Base-by-base conservation (phyloP, 2,888 invertebrate species). In the Synergus laeviventris region DNA sequence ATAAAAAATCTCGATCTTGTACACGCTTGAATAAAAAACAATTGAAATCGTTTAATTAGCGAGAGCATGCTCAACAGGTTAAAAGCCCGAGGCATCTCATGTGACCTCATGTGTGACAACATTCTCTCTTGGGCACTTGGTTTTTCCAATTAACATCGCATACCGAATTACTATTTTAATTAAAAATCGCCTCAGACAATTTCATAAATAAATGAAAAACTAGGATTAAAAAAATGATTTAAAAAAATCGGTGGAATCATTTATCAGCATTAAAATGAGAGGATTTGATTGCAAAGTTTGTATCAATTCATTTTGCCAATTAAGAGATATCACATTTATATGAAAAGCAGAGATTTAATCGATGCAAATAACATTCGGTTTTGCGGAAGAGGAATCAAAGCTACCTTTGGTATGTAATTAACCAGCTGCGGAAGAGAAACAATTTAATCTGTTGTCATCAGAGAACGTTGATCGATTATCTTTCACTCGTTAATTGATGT, bases 61-160 rank as follows among this genome's bases (percentile, higher is more conserved):
- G 56, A 42, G 74, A 74, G 76, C n/a, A 45, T 77, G 77, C 79
- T 82, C 81, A 81, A 83, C 83, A 83, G 82, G 81, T 83, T 79
- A 78, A 79, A 73, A 62, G 76, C 78, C 80, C 78, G 76, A 80
- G 78, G 76, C 66, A 31, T 54, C 54, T 59, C 60, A 59, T 49
- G 56, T 56, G 56, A 31, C 54, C 54, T 59, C 60, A 59, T 49
- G 56, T 21, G 56, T 11, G 21, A 21, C 0, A 56, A 11, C 12
- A 21, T 64, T 64, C 7, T 49, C 31, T 9, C 31, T 9, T 24
- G 21, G 14, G 24, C 24, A 14, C 12, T 42, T 21, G 31, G 31
- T 31, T 70, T 16, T 24, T 31, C 31, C 70, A 49, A 70, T 45
- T 70, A 49, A 70, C 24, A 9, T 9, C 24, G 36, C 70, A 31